Conservation (phyloP, 2,797 vertebrate species). For the Phrynocephalus forsythii region DNA sequence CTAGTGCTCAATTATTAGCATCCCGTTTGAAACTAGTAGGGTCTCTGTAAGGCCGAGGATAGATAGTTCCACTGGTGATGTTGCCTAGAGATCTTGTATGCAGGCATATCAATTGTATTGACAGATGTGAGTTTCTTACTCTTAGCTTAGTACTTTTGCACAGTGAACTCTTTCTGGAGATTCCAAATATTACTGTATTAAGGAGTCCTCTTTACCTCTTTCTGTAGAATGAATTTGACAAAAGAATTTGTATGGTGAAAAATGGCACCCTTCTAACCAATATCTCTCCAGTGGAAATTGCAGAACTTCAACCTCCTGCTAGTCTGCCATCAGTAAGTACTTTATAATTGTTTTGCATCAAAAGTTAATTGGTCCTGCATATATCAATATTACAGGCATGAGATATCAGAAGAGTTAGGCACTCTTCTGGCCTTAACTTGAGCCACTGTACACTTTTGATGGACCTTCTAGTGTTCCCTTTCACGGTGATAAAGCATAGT, state of each 20-base stretch:
- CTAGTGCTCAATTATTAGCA: background rate
- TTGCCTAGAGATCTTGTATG: background rate
- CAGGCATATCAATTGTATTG: too few relatives aligned
- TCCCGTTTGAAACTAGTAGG: background rate
- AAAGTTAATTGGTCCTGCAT: background rate
- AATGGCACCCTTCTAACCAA: constrained; percentile 69
- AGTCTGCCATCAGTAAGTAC: constrained; percentile 72
- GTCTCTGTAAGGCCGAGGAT: background rate
- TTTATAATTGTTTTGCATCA: background rate
- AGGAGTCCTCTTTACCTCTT: background rate
- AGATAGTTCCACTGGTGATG: background rate
- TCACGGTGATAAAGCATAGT: background rate
- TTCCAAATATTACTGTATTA: background rate
- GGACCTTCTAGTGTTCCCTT: background rate
- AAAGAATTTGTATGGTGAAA: constrained; percentile 80
- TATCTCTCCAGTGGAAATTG: constrained; percentile 58
- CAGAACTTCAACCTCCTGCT: constrained; percentile 57
- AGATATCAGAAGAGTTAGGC: background rate
- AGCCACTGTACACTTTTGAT: too few relatives aligned
- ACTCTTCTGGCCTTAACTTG: background rate
- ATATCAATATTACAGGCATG: background rate
- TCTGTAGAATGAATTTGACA: constrained; percentile 81
- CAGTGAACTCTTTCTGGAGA: background rate
- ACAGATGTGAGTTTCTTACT: background rate
- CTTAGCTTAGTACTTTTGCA: background rate